These are phyloP conservation scores for Caradrina kadenii DNA, from an alignment of 2,888 invertebrate genomes.

Conservation along the genomic window DNA sequence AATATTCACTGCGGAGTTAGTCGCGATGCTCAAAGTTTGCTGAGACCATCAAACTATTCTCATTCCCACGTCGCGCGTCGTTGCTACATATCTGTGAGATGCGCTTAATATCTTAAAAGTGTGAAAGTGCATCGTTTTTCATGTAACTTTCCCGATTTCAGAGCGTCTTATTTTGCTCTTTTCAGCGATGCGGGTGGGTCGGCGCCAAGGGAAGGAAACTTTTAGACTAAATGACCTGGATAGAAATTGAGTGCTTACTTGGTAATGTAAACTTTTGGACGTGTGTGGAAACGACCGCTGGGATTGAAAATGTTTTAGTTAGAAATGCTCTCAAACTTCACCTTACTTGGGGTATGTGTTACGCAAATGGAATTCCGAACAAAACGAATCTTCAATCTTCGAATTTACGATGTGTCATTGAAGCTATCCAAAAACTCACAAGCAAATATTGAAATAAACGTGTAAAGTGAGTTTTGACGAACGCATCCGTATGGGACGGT, in stretches of 20 bases:
- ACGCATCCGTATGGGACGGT: slow-evolving; percentile 64
- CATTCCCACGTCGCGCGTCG: slow-evolving; percentile 74
- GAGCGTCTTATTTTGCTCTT: slow-evolving; percentile 74
- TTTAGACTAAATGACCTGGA: slow-evolving; percentile 83
- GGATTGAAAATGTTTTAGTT: slow-evolving; percentile 60
- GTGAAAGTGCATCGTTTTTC: slow-evolving; percentile 80
- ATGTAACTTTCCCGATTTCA: slow-evolving; percentile 76
- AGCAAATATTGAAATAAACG: slow-evolving; percentile 31
- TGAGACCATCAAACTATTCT: slow-evolving; percentile 78
- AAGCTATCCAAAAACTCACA: slow-evolving; percentile 26
- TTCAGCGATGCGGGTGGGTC: slow-evolving; percentile 65
- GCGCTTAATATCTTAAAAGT: slow-evolving; percentile 73
- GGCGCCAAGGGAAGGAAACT: slow-evolving; percentile 78
- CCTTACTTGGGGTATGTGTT: slow-evolving; percentile 21
- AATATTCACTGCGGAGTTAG: slow-evolving; percentile 68
- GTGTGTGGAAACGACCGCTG: slow-evolving; percentile 63
- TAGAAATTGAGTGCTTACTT: slow-evolving; percentile 76
- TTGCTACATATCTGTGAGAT: slow-evolving; percentile 72
- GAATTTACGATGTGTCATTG: slow-evolving; percentile 26
- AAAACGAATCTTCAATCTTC: slow-evolving; percentile 14
- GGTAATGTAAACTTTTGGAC: slow-evolving; percentile 67
- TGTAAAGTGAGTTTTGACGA: slow-evolving; percentile 48
- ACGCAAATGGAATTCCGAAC: slow-evolving; percentile 33
- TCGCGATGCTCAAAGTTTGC: slow-evolving; percentile 74
- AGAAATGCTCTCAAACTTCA: slow-evolving; percentile 48